Conservation (phyloP, 2,888 invertebrate genomes). For the Ectobius pallidus region DNA sequence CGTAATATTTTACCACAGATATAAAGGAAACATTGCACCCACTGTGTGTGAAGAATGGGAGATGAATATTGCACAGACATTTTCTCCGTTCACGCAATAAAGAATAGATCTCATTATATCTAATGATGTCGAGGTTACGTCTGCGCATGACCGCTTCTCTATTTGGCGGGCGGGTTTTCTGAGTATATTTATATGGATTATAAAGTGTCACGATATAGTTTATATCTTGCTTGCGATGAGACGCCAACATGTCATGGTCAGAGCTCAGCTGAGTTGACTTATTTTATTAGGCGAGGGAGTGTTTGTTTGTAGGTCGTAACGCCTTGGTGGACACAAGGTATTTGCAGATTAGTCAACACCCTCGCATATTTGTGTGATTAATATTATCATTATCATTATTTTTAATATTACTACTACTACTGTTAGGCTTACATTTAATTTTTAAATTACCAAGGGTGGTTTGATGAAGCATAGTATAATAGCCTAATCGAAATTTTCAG, state of each 20-base stretch:
- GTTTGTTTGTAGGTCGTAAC: background rate
- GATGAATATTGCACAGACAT: slow-evolving; percentile 1
- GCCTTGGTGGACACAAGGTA: background rate
- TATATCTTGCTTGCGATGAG: background rate
- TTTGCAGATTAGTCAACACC: background rate
- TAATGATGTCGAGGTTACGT: slow-evolving; percentile 26
- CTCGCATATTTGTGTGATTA: too few species aligned
- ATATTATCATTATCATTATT: too few species aligned
- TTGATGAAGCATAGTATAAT: too few species aligned
- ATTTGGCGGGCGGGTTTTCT: background rate
- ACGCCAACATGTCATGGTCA: background rate
- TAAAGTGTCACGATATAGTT: background rate
- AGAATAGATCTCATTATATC: slow-evolving; percentile 22
- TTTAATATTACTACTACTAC: too few species aligned
- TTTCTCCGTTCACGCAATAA: slow-evolving; percentile 25
- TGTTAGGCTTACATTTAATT: too few species aligned
- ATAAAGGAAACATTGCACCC: background rate
- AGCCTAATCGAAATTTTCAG: too few species aligned
- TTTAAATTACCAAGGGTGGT: too few species aligned
- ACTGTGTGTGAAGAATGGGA: background rate
- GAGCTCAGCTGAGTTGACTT: background rate
- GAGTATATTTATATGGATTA: background rate
- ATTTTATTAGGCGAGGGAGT: background rate
- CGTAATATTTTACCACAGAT: background rate
- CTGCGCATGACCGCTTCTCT: slow-evolving; percentile 6